These are phyloP conservation scores for Chiridota heheva DNA, from an alignment of 35 echinoderm and acorn worm species.

Conservation along the genomic window DNA sequence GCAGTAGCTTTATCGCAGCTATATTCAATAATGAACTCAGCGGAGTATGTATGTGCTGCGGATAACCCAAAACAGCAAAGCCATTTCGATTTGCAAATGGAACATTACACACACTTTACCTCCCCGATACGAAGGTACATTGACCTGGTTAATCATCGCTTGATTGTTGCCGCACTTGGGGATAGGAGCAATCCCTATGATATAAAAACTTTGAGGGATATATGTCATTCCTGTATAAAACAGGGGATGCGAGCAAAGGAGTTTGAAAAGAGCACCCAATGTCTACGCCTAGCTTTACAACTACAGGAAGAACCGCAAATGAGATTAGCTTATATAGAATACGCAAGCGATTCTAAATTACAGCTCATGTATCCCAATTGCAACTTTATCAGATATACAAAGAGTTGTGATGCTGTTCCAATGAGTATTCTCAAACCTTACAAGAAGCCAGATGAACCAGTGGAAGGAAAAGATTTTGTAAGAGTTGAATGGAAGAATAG, in stretches of 20 bases:
- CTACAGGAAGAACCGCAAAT: slow-evolving; percentile 46
- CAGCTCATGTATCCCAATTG: slow-evolving; percentile 50
- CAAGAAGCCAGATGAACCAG: slow-evolving; percentile 56
- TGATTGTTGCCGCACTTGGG: slow-evolving; percentile 56
- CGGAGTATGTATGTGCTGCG: slow-evolving; percentile 61
- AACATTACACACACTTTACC: slow-evolving; percentile 88
- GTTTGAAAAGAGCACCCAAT: slow-evolving; percentile 60
- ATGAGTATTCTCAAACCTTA: slow-evolving; percentile 71
- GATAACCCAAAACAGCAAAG: slow-evolving; percentile 2
- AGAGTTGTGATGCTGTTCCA: neutral
- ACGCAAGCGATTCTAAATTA: slow-evolving; percentile 29
- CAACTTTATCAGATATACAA: slow-evolving; percentile 12
- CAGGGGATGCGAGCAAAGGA: slow-evolving; percentile 44
- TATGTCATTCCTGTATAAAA: slow-evolving; percentile 68
- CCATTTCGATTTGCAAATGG: slow-evolving; percentile 62
- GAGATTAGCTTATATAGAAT: slow-evolving; percentile 31
- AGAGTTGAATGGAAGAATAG: slow-evolving; percentile 68
- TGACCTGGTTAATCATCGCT: slow-evolving; percentile 81
- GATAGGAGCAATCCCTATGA: slow-evolving; percentile 37
- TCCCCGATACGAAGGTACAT: slow-evolving; percentile 90
- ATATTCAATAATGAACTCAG: slow-evolving; percentile 37
- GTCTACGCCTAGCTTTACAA: slow-evolving; percentile 52
- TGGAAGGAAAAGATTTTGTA: slow-evolving; percentile 23
- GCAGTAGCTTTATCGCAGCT: slow-evolving; percentile 58
- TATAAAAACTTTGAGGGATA: slow-evolving; percentile 40